Base-by-base conservation (phyloP, 2,797 vertebrate species). In the Poeciliopsis infans region DNA sequence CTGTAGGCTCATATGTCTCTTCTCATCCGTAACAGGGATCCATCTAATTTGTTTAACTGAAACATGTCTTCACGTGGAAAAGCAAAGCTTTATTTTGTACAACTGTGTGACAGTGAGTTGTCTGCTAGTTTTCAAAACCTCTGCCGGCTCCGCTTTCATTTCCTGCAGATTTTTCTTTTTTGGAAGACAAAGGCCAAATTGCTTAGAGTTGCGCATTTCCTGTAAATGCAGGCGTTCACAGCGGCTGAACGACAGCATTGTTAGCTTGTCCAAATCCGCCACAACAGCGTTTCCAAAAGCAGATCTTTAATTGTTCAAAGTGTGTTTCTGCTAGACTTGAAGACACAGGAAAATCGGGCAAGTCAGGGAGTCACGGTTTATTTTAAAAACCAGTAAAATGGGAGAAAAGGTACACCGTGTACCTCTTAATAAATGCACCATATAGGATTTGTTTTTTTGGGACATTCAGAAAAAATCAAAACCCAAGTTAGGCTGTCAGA, bases 51-150 rank as follows among this genome's bases (percentile, higher is more conserved):
- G 41, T 70, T 70, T 70, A 70, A 45, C 41, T 49, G 83, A 68
- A 72, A 74, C 51, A 25, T 51, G 49, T 80, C 86, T 72, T 79
- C 47, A 66, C 75, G 72, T 16, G 53, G 74, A 43, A 45, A 41
- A 79, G 16, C 15, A 46, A 80, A 77, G 77, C 82, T 83, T 80
- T 59, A 46, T 78, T 53, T 75, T 76, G 72, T 76, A 73, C 74
- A 86, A 77, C 75, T 80, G 84, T 75, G 70, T 88, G 80, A 90
- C 85, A 86, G 1, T 20, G 28, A 45, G 68, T 15, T 43, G 72
- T 83, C 86, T 88, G 86, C 87, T 87, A 86, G 59, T 72, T 84
- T 75, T 88, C 87, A 92, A 78, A 85, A 76, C 73, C 83, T 83
- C 36, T 64, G 61, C 79, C 74, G 31, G 75, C 79, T 81, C 71